Base-by-base conservation (phyloP, 2,113 vertebrate species). In the Oriolus oriolus region DNA sequence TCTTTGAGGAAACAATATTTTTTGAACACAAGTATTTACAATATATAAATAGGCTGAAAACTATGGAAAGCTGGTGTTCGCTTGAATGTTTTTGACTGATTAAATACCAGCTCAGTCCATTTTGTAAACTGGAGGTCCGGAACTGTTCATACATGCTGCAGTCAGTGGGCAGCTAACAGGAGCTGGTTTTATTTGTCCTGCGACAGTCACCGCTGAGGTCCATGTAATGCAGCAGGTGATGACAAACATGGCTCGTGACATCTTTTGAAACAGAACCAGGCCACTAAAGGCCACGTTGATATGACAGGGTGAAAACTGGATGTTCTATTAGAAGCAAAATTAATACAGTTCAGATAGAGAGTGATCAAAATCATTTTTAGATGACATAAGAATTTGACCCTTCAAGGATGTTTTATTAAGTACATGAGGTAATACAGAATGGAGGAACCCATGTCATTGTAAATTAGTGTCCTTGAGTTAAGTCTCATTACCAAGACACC, bases 211-310 rank as follows among this genome's bases (percentile, higher is more conserved):
- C 13, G 7, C 65, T 87, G 96, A 96, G 90, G 52, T 89, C 97
- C 90, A 30, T 96, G 95, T 68, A 78, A 92, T 70, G 60, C 95
- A 96, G 91, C 97, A 98, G 96, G 96, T 94, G 97, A 91, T 94
- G 94, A 97, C 96, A 96, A 76, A 89, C 63, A 6, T 84, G 93
- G 82, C 91, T 96, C 94, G 47, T 91, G 95, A 95, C 96, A 95
- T 95, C 95, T 97, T 95, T 85, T 94, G 93, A 94, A 97, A 88
- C 63, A 77, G 87, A 93, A 94, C 96, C 79, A 96, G 93, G 71
- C 73, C 85, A 71, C 60, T 88, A 59, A 93, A 44, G 68, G 96
- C 95, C 89, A 95, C 76, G 59, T 49, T 65, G 76, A 78, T 93
- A 84, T 89, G 94, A 97, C 95, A 96, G 92, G 92, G 6, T 23